A percentile compares a stretch with the other conserved stretches of the same genome.
These are phyloP conservation scores for Desmodus rotundus DNA, from an alignment of 2,113 vertebrate genomes.

Conservation along the genomic window DNA sequence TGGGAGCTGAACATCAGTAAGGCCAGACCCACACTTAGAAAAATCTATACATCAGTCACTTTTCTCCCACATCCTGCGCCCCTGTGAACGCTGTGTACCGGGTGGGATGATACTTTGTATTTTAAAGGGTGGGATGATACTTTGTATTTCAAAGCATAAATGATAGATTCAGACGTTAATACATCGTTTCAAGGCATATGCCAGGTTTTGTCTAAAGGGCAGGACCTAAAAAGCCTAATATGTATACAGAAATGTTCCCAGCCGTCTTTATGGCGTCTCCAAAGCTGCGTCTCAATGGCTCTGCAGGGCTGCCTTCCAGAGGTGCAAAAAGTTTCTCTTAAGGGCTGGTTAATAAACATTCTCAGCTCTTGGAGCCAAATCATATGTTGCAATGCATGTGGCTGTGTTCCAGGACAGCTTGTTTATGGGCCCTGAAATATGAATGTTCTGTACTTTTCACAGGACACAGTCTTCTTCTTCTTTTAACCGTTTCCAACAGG, in stretches of 20 bases:
- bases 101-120: too few relatives aligned
- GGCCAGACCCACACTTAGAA: background rate
- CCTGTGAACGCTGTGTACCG: background rate
- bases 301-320: background rate
- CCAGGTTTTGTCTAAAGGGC: background rate
- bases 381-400: too few relatives aligned
- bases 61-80: background rate
- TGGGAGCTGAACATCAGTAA: background rate
- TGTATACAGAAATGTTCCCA: background rate
- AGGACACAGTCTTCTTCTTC: accelerated
- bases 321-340: accelerated
- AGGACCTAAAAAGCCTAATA: accelerated
- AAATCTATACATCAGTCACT: background rate
- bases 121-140: too few relatives aligned
- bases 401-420: too few relatives aligned
- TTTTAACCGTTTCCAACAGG: too few relatives aligned
- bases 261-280: background rate
- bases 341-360: too few relatives aligned
- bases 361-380: accelerated
- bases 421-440: accelerated
- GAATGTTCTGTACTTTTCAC: accelerated
- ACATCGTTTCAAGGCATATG: background rate
- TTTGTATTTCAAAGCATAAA: background rate
- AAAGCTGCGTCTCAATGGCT: background rate
- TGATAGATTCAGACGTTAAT: too few relatives aligned